These are phyloP conservation scores for Drosophila ananassae DNA, from an alignment of 1,140 invertebrate species.

Conservation along the genomic window DNA sequence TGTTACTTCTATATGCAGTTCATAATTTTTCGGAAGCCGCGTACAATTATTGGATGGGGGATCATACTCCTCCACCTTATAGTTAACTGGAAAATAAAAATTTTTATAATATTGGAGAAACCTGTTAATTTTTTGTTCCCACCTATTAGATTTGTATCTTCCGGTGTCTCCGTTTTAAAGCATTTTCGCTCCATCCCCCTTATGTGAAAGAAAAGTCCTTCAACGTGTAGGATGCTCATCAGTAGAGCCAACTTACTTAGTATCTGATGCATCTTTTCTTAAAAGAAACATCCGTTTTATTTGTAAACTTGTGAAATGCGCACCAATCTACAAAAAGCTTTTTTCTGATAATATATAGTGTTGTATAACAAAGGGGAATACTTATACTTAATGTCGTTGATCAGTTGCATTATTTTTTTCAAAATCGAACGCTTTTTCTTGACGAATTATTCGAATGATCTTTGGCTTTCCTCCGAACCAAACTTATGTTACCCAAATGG, in stretches of 20 bases:
- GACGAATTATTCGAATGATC: too few relatives aligned
- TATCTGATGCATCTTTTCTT: too few relatives aligned
- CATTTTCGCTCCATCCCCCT: slow-evolving; percentile 99
- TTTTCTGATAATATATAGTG: too few relatives aligned
- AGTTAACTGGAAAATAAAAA: slow-evolving; percentile 90
- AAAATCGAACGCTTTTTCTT: too few relatives aligned
- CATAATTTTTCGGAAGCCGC: slow-evolving; percentile 95
- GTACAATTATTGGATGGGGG: slow-evolving; percentile 95
- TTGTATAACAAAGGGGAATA: too few relatives aligned
- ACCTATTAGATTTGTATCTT: slow-evolving; percentile 99
- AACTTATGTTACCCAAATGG: too few relatives aligned
- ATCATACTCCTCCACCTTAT: slow-evolving; percentile 97
- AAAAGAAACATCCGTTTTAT: too few relatives aligned
- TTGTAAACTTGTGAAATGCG: too few relatives aligned
- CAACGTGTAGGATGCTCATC: slow-evolving; percentile 51
- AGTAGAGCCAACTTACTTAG: slow-evolving; percentile 18
- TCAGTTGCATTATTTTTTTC: too few relatives aligned
- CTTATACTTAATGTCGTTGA: too few relatives aligned
- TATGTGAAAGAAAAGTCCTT: slow-evolving; percentile 97
- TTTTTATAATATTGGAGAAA: neutral
- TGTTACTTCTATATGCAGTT: slow-evolving; percentile 98
- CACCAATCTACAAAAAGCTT: too few relatives aligned
- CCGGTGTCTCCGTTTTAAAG: slow-evolving; percentile 99
- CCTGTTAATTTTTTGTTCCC: slow-evolving; percentile 53
- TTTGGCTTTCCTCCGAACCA: too few relatives aligned